phyloP scores from a whole-genome alignment of 2,113 vertebrate genomes.

The Gulo gulo region DNA sequence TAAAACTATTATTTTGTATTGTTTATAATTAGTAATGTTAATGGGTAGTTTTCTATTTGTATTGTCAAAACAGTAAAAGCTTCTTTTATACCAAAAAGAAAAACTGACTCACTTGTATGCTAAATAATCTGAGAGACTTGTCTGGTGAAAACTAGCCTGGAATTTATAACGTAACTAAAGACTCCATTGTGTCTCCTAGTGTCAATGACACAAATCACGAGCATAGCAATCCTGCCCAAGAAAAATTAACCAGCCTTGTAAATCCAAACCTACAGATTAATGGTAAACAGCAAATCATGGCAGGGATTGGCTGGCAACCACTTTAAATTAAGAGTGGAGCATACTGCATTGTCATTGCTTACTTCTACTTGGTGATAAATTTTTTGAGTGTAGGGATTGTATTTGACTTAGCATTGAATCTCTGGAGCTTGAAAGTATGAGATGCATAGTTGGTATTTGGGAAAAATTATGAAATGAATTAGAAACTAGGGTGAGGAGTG shows the following conservation, averaged over 20 bases:
- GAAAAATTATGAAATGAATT: not conserved
- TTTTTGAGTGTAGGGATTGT: not conserved
- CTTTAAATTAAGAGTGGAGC: not conserved
- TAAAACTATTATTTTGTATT: not conserved
- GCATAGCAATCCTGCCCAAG: not conserved
- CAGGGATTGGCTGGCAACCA: not conserved
- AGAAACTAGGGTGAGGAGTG: not conserved
- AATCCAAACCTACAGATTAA: not conserved
- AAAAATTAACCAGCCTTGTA: not conserved
- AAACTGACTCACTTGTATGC: not conserved
- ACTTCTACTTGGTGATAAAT: not conserved
- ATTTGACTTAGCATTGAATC: not conserved
- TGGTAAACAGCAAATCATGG: not conserved
- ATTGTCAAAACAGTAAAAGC: not conserved
- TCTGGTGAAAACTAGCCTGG: not conserved
- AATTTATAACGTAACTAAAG: not conserved
- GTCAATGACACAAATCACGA: not conserved
- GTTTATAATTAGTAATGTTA: not conserved
- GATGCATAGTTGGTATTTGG: not conserved
- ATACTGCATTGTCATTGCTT: not conserved
- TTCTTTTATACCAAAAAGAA: conserved; percentile 30
- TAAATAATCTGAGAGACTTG: not conserved
- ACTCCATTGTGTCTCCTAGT: not conserved
- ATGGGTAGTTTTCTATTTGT: conserved; percentile 12
- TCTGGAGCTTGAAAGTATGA: not conserved